phyloP scores from a whole-genome alignment of 2,113 vertebrate species.

The Hymenochirus boettgeri region DNA sequence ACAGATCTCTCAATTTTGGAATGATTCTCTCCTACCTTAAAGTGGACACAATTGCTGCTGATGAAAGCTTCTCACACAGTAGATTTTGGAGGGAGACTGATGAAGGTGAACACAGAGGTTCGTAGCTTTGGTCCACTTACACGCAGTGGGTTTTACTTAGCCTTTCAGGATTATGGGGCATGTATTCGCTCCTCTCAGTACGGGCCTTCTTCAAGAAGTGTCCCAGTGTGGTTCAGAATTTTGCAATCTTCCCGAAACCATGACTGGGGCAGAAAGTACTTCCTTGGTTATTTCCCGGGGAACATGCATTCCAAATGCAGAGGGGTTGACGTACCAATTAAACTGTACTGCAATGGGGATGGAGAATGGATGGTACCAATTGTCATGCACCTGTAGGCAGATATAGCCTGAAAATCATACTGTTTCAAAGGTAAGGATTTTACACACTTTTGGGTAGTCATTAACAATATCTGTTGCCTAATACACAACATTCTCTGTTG shows the following conservation, averaged over 20 bases:
- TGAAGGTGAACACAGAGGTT: constrained; percentile 98
- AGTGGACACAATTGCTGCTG: constrained; percentile 97
- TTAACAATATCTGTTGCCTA: too few species aligned
- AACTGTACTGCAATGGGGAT: constrained; percentile 96
- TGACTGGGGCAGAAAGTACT: constrained; percentile 96
- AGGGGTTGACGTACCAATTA: constrained; percentile 95
- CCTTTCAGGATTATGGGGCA: constrained; percentile 96
- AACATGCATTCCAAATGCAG: constrained; percentile 88
- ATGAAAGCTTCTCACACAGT: constrained; percentile 98
- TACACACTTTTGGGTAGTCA: not conserved
- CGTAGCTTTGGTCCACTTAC: constrained; percentile 93
- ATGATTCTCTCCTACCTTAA: constrained; percentile 95
- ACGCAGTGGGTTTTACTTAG: constrained; percentile 93
- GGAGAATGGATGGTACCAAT: constrained; percentile 99
- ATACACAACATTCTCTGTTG: too few species aligned
- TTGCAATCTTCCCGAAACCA: constrained; percentile 95
- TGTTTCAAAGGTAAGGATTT: constrained; percentile 78
- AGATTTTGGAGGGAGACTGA: constrained; percentile 93
- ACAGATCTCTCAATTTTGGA: constrained; percentile 93
- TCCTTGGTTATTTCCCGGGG: constrained; percentile 92
- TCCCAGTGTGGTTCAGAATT: constrained; percentile 95
- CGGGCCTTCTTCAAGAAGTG: constrained; percentile 98
- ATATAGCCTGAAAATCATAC: constrained; percentile 89
- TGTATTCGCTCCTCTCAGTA: constrained; percentile 96
- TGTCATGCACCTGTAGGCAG: constrained; percentile 94